Percentiles rank a stretch among this genome's conserved stretches.
Evolutionary conservation across 2,797 vertebrate species (phyloP).

Genomic region (Smutsia gigantea): DNA sequence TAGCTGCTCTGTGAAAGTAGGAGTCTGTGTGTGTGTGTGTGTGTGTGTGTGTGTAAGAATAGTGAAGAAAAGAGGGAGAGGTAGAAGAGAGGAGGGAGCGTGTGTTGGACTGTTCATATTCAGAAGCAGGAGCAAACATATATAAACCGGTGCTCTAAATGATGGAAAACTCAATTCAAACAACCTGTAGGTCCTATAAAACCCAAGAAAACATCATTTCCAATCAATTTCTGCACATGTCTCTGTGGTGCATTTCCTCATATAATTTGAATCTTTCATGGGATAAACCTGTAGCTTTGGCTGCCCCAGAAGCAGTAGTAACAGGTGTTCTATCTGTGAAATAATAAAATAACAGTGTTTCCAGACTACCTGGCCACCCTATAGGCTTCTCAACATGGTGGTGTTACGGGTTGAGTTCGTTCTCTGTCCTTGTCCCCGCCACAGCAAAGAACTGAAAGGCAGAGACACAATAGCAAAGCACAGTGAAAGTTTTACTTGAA

Average conservation of each 20-base stretch:
- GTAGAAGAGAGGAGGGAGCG: too few relatives aligned
- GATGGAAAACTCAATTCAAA: background rate
- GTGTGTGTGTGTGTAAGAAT: background rate
- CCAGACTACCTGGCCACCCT: background rate
- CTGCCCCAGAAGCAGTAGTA: background rate
- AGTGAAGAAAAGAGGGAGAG: background rate
- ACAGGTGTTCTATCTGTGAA: background rate
- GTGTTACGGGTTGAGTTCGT: too few relatives aligned
- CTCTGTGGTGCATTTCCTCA: background rate
- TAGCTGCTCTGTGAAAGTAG: background rate
- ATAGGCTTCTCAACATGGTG: background rate
- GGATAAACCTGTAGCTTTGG: slow-evolving; percentile 7
- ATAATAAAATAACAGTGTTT: background rate
- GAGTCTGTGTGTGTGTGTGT: background rate
- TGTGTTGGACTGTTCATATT: background rate
- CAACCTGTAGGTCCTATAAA: background rate
- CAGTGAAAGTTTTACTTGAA: too few relatives aligned
- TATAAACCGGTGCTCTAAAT: background rate
- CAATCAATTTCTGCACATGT: background rate
- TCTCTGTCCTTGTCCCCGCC: too few relatives aligned
- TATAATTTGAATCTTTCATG: background rate
- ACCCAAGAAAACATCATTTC: background rate
- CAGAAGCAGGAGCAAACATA: background rate
- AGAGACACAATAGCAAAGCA: too few relatives aligned
- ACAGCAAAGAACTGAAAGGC: too few relatives aligned